Percentiles rank a stretch among this genome's conserved stretches.
Conservation (phyloP, 2,113 vertebrate genomes). For the Hymenochirus boettgeri region DNA sequence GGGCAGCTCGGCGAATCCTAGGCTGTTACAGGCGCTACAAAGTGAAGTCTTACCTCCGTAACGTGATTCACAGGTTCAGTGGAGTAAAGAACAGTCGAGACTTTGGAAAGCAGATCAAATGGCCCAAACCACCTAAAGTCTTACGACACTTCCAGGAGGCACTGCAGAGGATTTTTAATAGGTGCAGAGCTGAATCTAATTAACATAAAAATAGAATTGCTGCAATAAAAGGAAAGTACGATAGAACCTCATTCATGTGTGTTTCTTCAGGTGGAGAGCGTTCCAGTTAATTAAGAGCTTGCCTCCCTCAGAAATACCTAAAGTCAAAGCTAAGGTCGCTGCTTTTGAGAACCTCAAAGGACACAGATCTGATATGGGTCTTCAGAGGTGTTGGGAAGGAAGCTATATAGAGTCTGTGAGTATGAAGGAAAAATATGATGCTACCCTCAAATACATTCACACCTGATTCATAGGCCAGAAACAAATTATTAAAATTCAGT, state of each 20-base stretch:
- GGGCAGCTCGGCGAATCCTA: conserved; percentile 74
- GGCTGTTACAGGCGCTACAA: conserved; percentile 84
- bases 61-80: conserved; percentile 78
- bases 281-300: conserved; percentile 82
- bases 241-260: not conserved
- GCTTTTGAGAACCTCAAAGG: conserved; percentile 87
- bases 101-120: conserved; percentile 75
- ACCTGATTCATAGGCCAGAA: too few relatives aligned
- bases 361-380: conserved; percentile 81
- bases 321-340: conserved; percentile 89
- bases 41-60: conserved; percentile 81
- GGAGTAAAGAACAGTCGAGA: conserved; percentile 74
- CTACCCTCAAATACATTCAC: too few relatives aligned
- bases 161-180: conserved; percentile 76
- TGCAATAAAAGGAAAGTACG: too few relatives aligned
- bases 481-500: too few relatives aligned
- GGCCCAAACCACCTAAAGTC: conserved; percentile 87
- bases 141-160: conserved; percentile 80
- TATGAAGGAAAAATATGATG: too few relatives aligned
- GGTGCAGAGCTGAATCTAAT: conserved; percentile 56
- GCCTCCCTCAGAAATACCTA: conserved; percentile 76
- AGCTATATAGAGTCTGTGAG: conserved; percentile 82
- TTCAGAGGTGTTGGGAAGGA: conserved; percentile 89
- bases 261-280: conserved; percentile 82
- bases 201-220: too few relatives aligned